Percentiles rank a stretch among this genome's conserved stretches.
Evolutionary conservation across 2,888 invertebrate genomes (phyloP).

Genomic region (Andrena flavipes): DNA sequence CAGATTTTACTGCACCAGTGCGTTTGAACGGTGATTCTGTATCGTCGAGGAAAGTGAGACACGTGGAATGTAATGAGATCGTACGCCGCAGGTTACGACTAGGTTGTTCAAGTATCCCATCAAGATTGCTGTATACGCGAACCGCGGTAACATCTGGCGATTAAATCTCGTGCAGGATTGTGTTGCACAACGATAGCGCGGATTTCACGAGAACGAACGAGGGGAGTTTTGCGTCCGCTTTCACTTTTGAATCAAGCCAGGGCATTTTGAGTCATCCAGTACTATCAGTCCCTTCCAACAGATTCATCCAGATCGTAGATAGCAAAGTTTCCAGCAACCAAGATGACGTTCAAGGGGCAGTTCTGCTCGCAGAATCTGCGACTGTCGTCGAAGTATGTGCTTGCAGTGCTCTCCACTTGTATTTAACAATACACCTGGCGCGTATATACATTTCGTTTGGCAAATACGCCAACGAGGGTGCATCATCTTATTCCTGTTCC

Average conservation of each 20-base stretch:
- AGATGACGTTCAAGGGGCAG: too few relatives aligned
- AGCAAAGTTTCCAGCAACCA: too few relatives aligned
- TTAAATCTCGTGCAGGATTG: slow-evolving; percentile 37
- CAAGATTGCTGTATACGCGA: slow-evolving; percentile 21
- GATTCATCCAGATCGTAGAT: too few relatives aligned
- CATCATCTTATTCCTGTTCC: not conserved
- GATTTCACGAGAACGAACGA: slow-evolving; percentile 4
- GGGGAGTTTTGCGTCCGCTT: slow-evolving; percentile 14
- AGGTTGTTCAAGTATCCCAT: not conserved
- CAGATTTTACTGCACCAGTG: slow-evolving; percentile 19
- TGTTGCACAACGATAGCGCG: not conserved
- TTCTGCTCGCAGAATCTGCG: too few relatives aligned
- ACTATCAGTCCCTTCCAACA: too few relatives aligned
- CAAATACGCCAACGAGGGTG: not conserved
- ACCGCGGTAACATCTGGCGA: slow-evolving; percentile 33
- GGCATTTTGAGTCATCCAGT: too few relatives aligned
- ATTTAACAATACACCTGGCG: not conserved
- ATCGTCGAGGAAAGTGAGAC: slow-evolving; percentile 19
- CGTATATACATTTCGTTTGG: not conserved
- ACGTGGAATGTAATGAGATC: slow-evolving; percentile 29
- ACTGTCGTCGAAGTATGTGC: not conserved
- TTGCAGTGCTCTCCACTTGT: not conserved
- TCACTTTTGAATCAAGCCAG: not conserved
- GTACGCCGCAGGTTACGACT: not conserved
- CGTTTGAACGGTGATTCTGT: not conserved